A percentile compares a stretch with the other conserved stretches of the same genome.
Conservation (phyloP, 2,113 vertebrate genomes). For the Trogon surrucura region DNA sequence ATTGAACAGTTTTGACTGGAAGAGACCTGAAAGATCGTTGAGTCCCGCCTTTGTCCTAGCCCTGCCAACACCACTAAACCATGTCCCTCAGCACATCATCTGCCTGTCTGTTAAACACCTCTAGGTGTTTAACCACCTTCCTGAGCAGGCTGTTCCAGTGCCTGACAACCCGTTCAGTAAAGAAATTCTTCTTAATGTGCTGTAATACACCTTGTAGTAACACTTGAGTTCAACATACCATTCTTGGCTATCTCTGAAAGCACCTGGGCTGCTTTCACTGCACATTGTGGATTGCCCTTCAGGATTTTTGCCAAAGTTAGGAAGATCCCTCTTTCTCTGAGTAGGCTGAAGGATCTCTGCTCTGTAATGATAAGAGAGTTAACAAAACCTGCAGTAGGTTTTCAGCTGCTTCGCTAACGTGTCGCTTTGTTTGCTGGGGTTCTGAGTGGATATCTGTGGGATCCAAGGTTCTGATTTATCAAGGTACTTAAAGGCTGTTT, state of each 20-base stretch:
- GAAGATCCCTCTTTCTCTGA: constrained; percentile 78
- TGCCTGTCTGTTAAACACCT: too few relatives aligned
- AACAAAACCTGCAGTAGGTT: neutral
- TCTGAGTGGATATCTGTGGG: neutral
- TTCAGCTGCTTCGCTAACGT: neutral
- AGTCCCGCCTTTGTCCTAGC: too few relatives aligned
- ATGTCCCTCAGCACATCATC: too few relatives aligned
- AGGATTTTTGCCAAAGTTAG: constrained; percentile 76
- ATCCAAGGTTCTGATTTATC: neutral
- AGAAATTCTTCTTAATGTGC: neutral
- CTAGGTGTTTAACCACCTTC: too few relatives aligned
- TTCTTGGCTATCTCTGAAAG: constrained; percentile 86
- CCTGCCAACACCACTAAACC: too few relatives aligned
- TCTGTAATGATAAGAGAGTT: constrained; percentile 68
- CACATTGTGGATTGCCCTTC: constrained; percentile 70
- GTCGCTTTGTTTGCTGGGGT: neutral
- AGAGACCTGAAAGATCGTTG: too few relatives aligned
- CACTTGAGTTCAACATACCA: constrained; percentile 65
- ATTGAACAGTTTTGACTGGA: too few relatives aligned
- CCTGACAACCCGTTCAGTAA: too few relatives aligned
- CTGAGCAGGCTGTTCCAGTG: too few relatives aligned
- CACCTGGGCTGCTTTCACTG: constrained; percentile 80
- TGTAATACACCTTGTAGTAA: neutral
- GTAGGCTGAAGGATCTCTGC: constrained; percentile 74
- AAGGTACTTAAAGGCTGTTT: neutral